Evolutionary conservation across 2,797 vertebrate species (phyloP), one percentile per base, ranked within the genome.

Genomic region (Takifugu ocellatus): DNA sequence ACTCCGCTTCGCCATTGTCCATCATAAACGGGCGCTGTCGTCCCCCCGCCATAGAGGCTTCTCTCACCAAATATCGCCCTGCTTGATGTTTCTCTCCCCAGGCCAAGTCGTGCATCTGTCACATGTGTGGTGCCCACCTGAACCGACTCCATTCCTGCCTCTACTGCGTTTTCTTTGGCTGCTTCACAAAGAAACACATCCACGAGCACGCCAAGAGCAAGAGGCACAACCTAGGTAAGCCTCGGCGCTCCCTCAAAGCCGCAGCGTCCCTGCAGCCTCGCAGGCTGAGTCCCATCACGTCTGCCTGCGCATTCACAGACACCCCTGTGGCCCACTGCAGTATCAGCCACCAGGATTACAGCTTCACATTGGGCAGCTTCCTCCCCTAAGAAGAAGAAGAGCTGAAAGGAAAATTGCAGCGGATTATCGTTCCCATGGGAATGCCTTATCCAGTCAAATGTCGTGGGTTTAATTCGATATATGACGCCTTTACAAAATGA

Each of bases 61-160:
- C 58, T 68, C 51, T 73, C 26, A 63, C 50, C 53, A 26, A 46
- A 65, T 39, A 56, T 70, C 52, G 21, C 59, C 47, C 25, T 61
- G 33, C 42, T 12, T 69, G 9, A 9, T 70, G 7, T 52, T 17
- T 53, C 59, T 61, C 56, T 43, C 16, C 66, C 14, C 67, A 98
- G 96, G 96, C 96, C 33, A 97, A 96, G 90, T 98, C 96, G 52
- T 98, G 96, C 68, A 93, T 98, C 78, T 98, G 96, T 91, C 96
- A 98, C 51, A 94, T 96, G 86, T 98, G 96, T 77, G 96, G 96
- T 29, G 94, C 94, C 73, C 96, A 98, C 85, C 91, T 98, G 82
- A 98, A 94, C 87, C 89, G 96, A 75, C 94, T 98, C 68, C 96
- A 98, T 87, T 97, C 96, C 77, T 98, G 96, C 89, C 94, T 98